A percentile compares a stretch with the other conserved stretches of the same genome.
These are phyloP conservation scores for Octonoba sinensis DNA, from an alignment of 2,888 invertebrate species.

Conservation along the genomic window DNA sequence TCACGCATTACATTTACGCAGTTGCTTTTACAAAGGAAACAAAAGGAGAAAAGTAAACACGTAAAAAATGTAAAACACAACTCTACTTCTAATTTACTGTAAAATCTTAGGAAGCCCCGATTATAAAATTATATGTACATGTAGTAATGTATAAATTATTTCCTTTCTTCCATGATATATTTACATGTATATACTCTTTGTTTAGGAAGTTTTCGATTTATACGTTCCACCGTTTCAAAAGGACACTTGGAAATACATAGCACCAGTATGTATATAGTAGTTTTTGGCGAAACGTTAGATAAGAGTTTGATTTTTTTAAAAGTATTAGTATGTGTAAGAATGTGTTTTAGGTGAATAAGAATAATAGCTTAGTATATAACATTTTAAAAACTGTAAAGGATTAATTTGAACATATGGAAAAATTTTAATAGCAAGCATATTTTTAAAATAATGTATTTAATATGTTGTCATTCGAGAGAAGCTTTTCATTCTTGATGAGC, in stretches of 20 bases:
- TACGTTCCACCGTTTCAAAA: slow-evolving; percentile 14
- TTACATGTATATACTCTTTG: neutral
- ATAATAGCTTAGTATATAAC: too few relatives aligned
- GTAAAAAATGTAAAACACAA: neutral
- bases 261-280: slow-evolving; percentile 25
- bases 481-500: too few relatives aligned
- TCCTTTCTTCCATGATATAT: slow-evolving; percentile 11
- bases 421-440: too few relatives aligned
- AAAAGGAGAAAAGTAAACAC: neutral
- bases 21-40: neutral
- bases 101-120: slow-evolving; percentile 54
- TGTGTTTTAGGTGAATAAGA: too few relatives aligned
- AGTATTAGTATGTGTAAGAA: too few relatives aligned
- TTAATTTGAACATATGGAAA: too few relatives aligned
- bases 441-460: too few relatives aligned
- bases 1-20: too few relatives aligned
- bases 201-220: slow-evolving; percentile 3
- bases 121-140: slow-evolving; percentile 47
- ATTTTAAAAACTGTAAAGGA: too few relatives aligned
- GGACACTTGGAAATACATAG: slow-evolving; percentile 52
- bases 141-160: slow-evolving; percentile 21
- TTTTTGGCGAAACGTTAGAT: too few relatives aligned
- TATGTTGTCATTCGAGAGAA: too few relatives aligned
- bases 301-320: too few relatives aligned
- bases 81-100: slow-evolving; percentile 9